Evolutionary conservation across 1,140 invertebrate genomes (phyloP).

Genomic region (Nasonia vitripennis): DNA sequence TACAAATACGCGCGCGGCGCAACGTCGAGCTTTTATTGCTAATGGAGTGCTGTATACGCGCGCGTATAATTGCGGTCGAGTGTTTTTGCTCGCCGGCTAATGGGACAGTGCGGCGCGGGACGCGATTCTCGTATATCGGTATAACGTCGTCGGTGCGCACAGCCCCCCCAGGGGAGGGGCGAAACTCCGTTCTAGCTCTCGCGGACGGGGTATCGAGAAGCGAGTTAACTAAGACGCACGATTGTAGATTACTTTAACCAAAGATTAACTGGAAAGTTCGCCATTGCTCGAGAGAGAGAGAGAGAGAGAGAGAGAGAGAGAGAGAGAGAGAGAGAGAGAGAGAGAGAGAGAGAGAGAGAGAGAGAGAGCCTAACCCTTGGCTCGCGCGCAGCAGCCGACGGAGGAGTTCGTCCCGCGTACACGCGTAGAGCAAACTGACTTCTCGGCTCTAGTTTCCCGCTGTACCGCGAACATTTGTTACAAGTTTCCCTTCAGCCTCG

Average conservation of each 20-base stretch:
- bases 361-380: slow-evolving; percentile 4
- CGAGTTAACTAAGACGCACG: slow-evolving; percentile 45
- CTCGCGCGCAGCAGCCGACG: not conserved
- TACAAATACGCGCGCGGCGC: not conserved
- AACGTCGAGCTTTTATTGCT: not conserved
- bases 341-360: not conserved
- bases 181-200: not conserved
- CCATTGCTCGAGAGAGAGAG: not conserved
- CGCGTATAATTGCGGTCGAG: not conserved
- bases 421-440: slow-evolving; percentile 15
- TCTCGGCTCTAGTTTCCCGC: slow-evolving; percentile 11
- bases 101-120: too few species aligned
- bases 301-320: too few species aligned
- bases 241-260: slow-evolving; percentile 49
- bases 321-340: not conserved
- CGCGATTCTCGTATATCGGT: too few species aligned
- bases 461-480: slow-evolving; percentile 47
- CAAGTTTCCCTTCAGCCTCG: slow-evolving; percentile 22
- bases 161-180: not conserved
- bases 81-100: too few species aligned
- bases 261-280: slow-evolving; percentile 47
- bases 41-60: not conserved
- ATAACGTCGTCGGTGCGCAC: not conserved
- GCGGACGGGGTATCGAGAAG: slow-evolving; percentile 21
- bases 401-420: not conserved